These are phyloP conservation scores for Diglossa cyanea DNA, from an alignment of 2,797 vertebrate species.

Conservation along the genomic window DNA sequence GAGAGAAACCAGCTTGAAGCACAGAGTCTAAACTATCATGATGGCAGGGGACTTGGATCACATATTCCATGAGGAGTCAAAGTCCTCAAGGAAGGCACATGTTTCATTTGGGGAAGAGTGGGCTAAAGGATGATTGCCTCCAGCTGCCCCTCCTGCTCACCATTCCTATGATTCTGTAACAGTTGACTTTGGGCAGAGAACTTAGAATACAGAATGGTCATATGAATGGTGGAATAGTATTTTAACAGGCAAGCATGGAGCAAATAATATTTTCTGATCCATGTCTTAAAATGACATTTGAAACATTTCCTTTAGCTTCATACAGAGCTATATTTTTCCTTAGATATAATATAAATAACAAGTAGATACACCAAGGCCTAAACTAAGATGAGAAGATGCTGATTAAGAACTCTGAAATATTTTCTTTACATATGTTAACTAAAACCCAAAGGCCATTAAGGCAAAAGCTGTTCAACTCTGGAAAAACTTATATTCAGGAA, in stretches of 20 bases:
- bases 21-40: rapidly evolving
- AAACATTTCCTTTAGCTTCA: background rate
- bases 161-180: background rate
- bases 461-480: background rate
- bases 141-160: background rate
- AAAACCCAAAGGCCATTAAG: background rate
- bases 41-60: background rate
- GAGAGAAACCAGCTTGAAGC: background rate
- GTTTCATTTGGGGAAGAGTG: background rate
- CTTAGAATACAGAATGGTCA: background rate
- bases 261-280: background rate
- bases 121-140: background rate
- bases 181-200: background rate
- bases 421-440: background rate
- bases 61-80: rapidly evolving
- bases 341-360: background rate
- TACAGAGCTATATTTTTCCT: background rate
- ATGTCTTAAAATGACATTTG: background rate
- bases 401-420: background rate
- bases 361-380: background rate
- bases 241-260: background rate
- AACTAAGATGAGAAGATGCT: background rate
- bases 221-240: background rate
- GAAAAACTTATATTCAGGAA: background rate
- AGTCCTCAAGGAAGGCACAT: background rate